These are phyloP conservation scores for Poeciliopsis occidentalis DNA, from an alignment of 2,113 vertebrate species.

Conservation along the genomic window DNA sequence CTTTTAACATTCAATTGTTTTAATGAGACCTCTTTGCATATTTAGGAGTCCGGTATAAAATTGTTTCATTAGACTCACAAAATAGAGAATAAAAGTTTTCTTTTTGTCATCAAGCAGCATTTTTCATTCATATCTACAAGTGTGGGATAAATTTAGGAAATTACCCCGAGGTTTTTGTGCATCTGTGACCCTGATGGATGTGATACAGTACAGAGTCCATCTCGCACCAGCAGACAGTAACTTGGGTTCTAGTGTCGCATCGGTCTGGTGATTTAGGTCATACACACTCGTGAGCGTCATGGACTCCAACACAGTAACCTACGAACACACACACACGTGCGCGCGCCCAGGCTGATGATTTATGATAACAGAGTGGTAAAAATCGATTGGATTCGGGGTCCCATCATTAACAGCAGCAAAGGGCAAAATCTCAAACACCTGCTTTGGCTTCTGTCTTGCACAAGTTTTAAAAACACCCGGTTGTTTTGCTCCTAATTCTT, in stretches of 20 bases:
- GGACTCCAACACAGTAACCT: conserved; percentile 14
- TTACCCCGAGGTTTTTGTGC: too few species aligned
- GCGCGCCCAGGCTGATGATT: conserved; percentile 50
- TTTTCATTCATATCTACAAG: too few species aligned
- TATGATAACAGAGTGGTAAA: conserved; percentile 49
- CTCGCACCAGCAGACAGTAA: conserved; percentile 10
- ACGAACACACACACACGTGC: not conserved
- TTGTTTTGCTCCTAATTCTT: too few species aligned
- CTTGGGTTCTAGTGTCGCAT: conserved; percentile 5
- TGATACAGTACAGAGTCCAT: conserved; percentile 15
- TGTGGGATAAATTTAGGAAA: too few species aligned
- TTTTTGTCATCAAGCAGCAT: too few species aligned
- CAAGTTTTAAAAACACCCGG: conserved; percentile 20
- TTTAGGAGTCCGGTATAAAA: too few species aligned
- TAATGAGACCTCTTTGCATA: too few species aligned
- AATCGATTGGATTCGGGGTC: conserved; percentile 65
- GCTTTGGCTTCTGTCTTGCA: conserved; percentile 27
- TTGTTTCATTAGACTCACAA: too few species aligned
- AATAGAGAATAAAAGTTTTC: too few species aligned
- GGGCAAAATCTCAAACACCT: conserved; percentile 31
- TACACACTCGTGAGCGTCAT: not conserved
- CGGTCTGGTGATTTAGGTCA: conserved; percentile 16
- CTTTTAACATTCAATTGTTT: too few species aligned
- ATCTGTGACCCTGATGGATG: not conserved
- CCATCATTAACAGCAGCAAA: conserved; percentile 43